Evolutionary conservation across 2,113 vertebrate genomes (phyloP).

Genomic region (Petaurus breviceps): DNA sequence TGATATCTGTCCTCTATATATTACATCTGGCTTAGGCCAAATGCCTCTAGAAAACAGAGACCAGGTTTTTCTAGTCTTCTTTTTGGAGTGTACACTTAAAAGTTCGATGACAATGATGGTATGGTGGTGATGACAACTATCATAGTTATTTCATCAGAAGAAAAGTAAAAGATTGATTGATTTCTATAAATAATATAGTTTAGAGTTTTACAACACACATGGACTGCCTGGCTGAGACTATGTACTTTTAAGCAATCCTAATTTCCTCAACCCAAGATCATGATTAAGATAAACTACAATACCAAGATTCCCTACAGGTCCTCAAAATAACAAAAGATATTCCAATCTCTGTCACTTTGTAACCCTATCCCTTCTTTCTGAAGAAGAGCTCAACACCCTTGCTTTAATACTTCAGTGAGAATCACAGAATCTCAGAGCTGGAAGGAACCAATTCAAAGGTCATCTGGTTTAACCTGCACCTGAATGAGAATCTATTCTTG

Average conservation of each 20-base stretch:
- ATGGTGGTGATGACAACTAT: neutral
- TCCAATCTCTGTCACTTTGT: constrained; percentile 23
- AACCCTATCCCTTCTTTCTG: constrained; percentile 34
- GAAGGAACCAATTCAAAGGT: neutral
- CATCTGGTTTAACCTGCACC: neutral
- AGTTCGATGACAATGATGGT: neutral
- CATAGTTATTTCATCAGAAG: constrained; percentile 33
- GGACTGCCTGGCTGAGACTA: neutral
- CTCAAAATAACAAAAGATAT: constrained; percentile 41
- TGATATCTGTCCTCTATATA: neutral
- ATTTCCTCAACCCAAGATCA: constrained; percentile 37
- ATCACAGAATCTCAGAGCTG: neutral
- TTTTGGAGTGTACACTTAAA: neutral
- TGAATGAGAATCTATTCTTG: neutral
- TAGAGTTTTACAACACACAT: constrained; percentile 6
- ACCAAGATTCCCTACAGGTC: neutral
- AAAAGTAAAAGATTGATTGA: constrained; percentile 17
- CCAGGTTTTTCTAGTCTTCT: constrained; percentile 28
- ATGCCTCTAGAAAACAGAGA: neutral
- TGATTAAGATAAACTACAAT: constrained; percentile 13
- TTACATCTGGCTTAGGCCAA: neutral
- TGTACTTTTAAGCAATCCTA: neutral
- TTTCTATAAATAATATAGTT: constrained; percentile 7
- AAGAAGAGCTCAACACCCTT: constrained; percentile 33
- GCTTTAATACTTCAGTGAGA: neutral